Percentiles rank a stretch among this genome's conserved stretches.
Evolutionary conservation across 2,113 vertebrate species (phyloP).

Genomic region (Megaceryle torquata): DNA sequence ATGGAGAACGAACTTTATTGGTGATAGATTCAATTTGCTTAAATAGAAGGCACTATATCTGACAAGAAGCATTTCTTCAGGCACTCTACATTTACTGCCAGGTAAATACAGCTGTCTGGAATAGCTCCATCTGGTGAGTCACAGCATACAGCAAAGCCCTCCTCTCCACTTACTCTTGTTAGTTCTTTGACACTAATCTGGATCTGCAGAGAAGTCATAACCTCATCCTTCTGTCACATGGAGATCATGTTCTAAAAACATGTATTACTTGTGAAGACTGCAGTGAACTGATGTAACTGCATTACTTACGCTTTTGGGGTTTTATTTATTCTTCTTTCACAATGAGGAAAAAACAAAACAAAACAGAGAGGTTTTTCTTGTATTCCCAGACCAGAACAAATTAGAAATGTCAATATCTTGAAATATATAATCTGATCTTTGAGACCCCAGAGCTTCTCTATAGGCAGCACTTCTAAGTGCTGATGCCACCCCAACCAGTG

Average conservation of each 20-base stretch:
- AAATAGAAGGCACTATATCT: background rate
- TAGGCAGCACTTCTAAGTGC: background rate
- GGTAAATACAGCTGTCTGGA: background rate
- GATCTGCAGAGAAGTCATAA: background rate
- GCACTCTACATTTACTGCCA: background rate
- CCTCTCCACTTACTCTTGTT: background rate
- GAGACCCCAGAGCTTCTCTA: background rate
- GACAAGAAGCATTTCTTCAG: background rate
- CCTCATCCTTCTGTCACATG: background rate
- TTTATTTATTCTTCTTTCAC: background rate
- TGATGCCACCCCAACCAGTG: background rate
- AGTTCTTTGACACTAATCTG: background rate
- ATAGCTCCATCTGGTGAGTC: background rate
- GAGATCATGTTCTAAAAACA: background rate
- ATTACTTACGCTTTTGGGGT: background rate
- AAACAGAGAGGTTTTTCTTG: background rate
- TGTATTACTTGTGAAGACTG: background rate
- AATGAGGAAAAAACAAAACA: background rate
- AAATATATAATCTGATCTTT: conserved; percentile 7
- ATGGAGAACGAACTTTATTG: background rate
- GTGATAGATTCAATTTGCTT: background rate
- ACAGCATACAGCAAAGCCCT: background rate
- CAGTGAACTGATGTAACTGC: background rate
- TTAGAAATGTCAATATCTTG: background rate
- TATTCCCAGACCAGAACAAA: background rate